phyloP scores from a whole-genome alignment of 2,113 vertebrate genomes.

The Desmodus rotundus region DNA sequence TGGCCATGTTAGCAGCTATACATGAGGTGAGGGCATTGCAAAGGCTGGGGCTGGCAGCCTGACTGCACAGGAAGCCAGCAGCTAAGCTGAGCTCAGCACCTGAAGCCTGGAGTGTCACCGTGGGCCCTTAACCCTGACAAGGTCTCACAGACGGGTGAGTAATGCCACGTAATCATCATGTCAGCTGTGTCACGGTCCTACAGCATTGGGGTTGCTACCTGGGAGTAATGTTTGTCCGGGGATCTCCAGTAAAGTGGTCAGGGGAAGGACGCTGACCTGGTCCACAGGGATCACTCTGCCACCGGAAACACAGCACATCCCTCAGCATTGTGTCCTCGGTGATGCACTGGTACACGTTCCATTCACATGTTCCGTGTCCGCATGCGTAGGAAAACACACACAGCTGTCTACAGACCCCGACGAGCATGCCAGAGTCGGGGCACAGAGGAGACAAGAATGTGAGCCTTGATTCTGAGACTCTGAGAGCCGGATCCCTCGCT shows the following conservation, averaged over 20 bases:
- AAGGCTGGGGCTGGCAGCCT: not conserved
- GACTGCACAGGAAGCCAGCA: not conserved
- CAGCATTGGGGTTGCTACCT: not conserved
- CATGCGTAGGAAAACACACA: not conserved
- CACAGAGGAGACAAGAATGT: not conserved
- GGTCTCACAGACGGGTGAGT: not conserved
- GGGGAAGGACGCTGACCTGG: not conserved
- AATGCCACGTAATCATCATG: not conserved
- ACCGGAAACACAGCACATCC: not conserved
- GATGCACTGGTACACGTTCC: not conserved
- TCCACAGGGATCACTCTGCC: not conserved
- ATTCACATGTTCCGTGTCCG: rapidly evolving
- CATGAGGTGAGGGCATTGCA: not conserved
- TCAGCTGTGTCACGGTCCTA: not conserved
- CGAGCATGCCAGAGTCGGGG: not conserved
- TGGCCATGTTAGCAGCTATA: not conserved
- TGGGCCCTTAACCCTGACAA: not conserved
- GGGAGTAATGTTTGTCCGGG: not conserved
- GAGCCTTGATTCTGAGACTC: not conserved
- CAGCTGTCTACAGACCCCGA: not conserved
- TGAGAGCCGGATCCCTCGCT: constrained; percentile 34
- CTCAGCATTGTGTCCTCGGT: not conserved
- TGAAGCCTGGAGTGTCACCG: not conserved
- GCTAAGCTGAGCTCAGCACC: not conserved
- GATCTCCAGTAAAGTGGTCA: not conserved